Base-by-base conservation (phyloP, 53 echinoderm and acorn worm genomes). In the Patiria pectinifera region DNA sequence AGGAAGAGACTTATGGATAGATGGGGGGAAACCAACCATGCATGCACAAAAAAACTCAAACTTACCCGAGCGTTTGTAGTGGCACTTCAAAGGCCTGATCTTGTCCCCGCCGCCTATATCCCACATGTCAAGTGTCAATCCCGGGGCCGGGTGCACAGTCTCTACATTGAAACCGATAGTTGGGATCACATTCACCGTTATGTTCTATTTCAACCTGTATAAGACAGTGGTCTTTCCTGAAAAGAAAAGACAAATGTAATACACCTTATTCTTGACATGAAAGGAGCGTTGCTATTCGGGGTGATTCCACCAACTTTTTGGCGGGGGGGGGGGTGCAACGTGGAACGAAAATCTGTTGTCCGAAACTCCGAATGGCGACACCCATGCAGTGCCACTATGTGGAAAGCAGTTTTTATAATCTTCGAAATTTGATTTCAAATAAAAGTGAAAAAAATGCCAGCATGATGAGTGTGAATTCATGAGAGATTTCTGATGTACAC, bases 131-230 rank as follows among this genome's bases (percentile, higher is more conserved):
- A 97, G 86, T 6, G 96, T 92, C 8, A 97, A 21, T 3, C 96
- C 95, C 15, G 95, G 96, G 13, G 95, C 91, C 15, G 97, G 97
- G 22, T 88, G 82, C 45, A 97, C 96, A 8, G 95, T 95, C 79
- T 97, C 96, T 6, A 97, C 97, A 69, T 97, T 97, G 86, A 97
- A 97, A 4, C 97, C 97, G 25, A 96, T 93, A 8, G 97, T 97
- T 13, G 97, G 97, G 45, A 97, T 95, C 22, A 96, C 96, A 24
- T 94, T 96, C 44, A 97, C 96, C 1, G 96, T 93, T 45, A 96
- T 96, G 66, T 97, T 97, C 61, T 96, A 85, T 62, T 97, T 97
- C 62, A 97, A 60, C 91, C 95, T 97, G 92, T 97, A 97, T 84
- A 97, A 69, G 62, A 79, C 19, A 18, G 80, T 79, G 45, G 80